Base-by-base conservation (phyloP, 2,113 vertebrate species). In the Corythornis vintsioides region DNA sequence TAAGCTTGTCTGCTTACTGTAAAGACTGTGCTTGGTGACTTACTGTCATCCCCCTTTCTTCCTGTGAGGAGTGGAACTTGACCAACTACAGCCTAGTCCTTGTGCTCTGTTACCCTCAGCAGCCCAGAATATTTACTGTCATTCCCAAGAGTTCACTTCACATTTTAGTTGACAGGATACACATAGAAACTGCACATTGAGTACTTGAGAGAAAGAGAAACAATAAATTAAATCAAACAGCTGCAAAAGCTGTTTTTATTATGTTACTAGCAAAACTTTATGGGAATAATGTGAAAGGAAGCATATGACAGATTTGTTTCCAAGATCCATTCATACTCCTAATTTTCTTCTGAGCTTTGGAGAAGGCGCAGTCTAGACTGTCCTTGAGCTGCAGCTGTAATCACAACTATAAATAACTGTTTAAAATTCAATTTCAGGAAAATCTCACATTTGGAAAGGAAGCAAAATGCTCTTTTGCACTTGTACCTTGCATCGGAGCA, bases 401-500 rank as follows among this genome's bases (percentile, higher is more conserved):
- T 84, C 59, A 47, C 42, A 84, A 6, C 28, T 89, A 84, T 78
- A 90, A 83, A 88, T 88, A 83, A 45, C 42, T 82, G 66, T 38
- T 91, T 72, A 87, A 82, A 90, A 93, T 69, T 82, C 11, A 56
- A 4, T 88, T 93, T 74, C 33, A 78, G 66, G 33, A 90, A 92
- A 84, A 90, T 20, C 9, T 86, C 38, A n/a, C 21, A 4, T 76
- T 76, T 84, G 47, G 33, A 82, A 81, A 79, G 16, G 26, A 93
- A 76, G 31, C 5, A 75, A 86, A 90, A 70, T 42, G 16, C 7
- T 63, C 24, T 66, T 89, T 91, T 89, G 38, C 21, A 55, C 33
- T 83, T 86, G 20, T 71, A 5, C 20, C 16, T 57, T 86, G 21
- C 11, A 72, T 66, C 21, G 38, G 11, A 82, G 21, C 24, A 66